Conservation (phyloP, 2,888 invertebrate species). For the Archips xylosteana region DNA sequence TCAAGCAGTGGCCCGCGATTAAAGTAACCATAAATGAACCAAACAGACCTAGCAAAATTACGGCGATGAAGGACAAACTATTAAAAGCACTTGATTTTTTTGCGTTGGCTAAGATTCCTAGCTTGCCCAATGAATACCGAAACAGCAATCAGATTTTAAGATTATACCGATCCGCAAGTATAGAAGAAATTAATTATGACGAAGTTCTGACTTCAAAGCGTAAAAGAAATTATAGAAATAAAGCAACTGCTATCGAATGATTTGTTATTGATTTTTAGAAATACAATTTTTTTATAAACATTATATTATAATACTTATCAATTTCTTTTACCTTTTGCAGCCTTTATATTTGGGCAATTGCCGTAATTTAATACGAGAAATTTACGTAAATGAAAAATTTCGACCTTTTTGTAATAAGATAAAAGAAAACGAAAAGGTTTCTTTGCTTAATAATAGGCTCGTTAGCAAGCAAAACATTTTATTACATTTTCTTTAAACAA, state of each 20-base stretch:
- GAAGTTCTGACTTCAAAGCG: constrained; percentile 29
- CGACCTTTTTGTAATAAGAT: constrained; percentile 16
- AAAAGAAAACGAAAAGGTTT: constrained; percentile 20
- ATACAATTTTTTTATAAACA: too few relatives aligned
- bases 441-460: constrained; percentile 11
- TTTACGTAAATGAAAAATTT: not conserved
- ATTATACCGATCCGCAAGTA: constrained; percentile 57
- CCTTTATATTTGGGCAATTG: constrained; percentile 11
- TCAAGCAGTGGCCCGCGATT: constrained; percentile 54
- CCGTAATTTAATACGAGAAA: constrained; percentile 18
- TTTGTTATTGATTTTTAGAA: not conserved
- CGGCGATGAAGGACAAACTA: constrained; percentile 51
- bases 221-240: not conserved
- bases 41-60: constrained; percentile 41
- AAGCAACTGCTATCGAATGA: not conserved
- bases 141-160: constrained; percentile 48
- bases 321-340: not conserved
- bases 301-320: too few relatives aligned
- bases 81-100: constrained; percentile 52
- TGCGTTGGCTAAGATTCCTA: constrained; percentile 65
- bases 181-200: constrained; percentile 44
- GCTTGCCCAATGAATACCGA: constrained; percentile 52
- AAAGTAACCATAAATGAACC: constrained; percentile 35
- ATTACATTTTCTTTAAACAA: constrained; percentile 1
- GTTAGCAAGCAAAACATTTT: constrained; percentile 6